Conservation (phyloP, 2,888 invertebrate genomes). For the Cyaniris semiargus region DNA sequence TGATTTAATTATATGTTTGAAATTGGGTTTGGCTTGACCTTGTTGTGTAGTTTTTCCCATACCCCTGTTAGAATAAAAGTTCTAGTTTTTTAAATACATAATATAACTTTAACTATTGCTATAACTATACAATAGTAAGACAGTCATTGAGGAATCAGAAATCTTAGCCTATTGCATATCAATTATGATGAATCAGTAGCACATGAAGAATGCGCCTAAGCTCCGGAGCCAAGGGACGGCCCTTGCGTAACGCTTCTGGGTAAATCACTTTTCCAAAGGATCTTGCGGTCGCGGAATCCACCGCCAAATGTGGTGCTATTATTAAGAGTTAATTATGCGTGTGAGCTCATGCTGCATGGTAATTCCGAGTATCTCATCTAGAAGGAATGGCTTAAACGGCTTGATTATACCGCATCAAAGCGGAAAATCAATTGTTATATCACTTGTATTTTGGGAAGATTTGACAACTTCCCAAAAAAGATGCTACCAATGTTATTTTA, state of each 20-base stretch:
- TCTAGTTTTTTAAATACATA: background rate
- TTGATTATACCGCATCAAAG: no score
- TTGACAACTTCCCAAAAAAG: no score
- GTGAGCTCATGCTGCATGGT: constrained; percentile 4
- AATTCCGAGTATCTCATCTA: background rate
- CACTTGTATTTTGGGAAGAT: no score
- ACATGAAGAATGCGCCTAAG: background rate
- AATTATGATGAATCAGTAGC: background rate
- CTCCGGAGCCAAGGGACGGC: constrained; percentile 4
- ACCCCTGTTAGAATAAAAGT: no score
- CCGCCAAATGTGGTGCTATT: constrained; percentile 26
- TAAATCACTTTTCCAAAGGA: constrained; percentile 19
- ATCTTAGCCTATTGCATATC: background rate
- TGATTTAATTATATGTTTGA: background rate
- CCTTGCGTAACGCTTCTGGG: constrained; percentile 10
- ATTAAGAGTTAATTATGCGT: constrained; percentile 4
- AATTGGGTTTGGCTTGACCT: background rate
- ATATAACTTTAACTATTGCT: no score
- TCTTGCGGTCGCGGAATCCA: constrained; percentile 19
- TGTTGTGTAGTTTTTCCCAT: background rate
- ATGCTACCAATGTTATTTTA: no score
- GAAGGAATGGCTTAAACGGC: background rate
- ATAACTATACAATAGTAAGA: no score
- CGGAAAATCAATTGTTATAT: no score
- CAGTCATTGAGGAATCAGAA: background rate